These are phyloP conservation scores for Blomia tropicalis DNA, from an alignment of 2,888 invertebrate species.

Conservation along the genomic window DNA sequence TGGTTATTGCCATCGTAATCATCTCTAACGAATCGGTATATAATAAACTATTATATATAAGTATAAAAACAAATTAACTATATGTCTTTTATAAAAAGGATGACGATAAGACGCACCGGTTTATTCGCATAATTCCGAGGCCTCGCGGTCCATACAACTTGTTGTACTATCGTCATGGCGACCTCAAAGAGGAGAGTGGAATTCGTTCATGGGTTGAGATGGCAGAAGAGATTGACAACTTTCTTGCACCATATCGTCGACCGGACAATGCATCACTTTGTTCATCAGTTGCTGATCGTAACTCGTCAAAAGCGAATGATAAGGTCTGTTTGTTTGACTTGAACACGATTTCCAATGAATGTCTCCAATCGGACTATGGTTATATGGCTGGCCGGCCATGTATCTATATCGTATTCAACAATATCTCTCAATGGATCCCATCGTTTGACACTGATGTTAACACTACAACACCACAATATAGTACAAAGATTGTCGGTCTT, in stretches of 20 bases:
- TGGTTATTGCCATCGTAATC: constrained; percentile 27
- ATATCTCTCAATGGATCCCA: constrained; percentile 75
- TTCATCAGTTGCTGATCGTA: background rate
- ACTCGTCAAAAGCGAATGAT: background rate
- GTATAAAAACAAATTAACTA: no score
- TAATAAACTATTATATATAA: no score
- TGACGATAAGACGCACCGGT: constrained; percentile 26
- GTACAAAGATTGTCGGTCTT: constrained; percentile 26
- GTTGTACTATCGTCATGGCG: constrained; percentile 27
- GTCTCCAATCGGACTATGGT: constrained; percentile 66
- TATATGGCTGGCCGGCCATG: constrained; percentile 73
- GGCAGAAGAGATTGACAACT: constrained; percentile 26
- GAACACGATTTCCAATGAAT: constrained; percentile 40
- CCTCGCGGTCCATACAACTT: constrained; percentile 28
- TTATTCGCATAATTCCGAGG: constrained; percentile 28
- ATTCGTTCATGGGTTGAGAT: constrained; percentile 27
- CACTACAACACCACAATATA: background rate
- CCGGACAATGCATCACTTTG: constrained; percentile 12
- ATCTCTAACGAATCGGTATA: constrained; percentile 25
- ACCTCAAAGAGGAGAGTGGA: constrained; percentile 26
- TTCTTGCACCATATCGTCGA: constrained; percentile 24
- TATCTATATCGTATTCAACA: constrained; percentile 88
- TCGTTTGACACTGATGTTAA: constrained; percentile 51
- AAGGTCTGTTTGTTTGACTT: constrained; percentile 28
- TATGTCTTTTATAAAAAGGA: constrained; percentile 17